Base-by-base conservation (phyloP, 92 coral and sea anemone species). In the Isaurus tuberculatus region DNA sequence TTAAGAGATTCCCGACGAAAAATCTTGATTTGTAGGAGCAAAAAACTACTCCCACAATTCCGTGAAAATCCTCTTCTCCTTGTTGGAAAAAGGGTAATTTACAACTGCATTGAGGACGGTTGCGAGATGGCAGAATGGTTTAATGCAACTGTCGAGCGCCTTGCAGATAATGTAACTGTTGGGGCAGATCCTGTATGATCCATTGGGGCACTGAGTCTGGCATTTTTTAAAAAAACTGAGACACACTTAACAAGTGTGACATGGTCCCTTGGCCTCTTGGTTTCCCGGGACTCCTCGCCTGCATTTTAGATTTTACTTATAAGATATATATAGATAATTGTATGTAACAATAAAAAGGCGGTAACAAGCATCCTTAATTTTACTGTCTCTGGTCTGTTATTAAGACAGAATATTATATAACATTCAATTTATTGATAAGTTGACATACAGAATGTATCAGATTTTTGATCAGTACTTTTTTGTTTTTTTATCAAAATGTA, bases 51-150 rank as follows among this genome's bases (percentile, higher is more conserved):
- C 19, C 75, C 68, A 73, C 75, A 82, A 65, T 51, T 83, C 40
- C 80, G 46, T 49, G 86, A 70, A 70, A 69, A 46, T 71, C 86
- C 86, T 30, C 32, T 19, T 23, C 80, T 83, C 30, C 69, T 83
- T 44, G 86, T 83, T 51, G 86, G 55, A 69, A 70, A 83, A 83
- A 30, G 66, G 46, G 79, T 83, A 22, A 83, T 66, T 65, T 79
- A 70, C 60, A 79, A 79, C 84, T 79, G 72, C 20, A 61, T 83
- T 51, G 79, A 70, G n/a, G 80, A 83, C 74, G 51, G 68, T 55
- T 69, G 70, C 51, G 79, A 71, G 70, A 66, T 31, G 34, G 25
- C 65, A 32, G 83, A 78, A 46, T 78, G 83, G 83, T 34, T 78
- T 33, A 32, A 78, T 51, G 60, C 60, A 51, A 51, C 60, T 51